Evolutionary conservation across 2,113 vertebrate genomes (phyloP), one percentile per base, ranked within the genome.

Genomic region (Hemicordylus capensis): DNA sequence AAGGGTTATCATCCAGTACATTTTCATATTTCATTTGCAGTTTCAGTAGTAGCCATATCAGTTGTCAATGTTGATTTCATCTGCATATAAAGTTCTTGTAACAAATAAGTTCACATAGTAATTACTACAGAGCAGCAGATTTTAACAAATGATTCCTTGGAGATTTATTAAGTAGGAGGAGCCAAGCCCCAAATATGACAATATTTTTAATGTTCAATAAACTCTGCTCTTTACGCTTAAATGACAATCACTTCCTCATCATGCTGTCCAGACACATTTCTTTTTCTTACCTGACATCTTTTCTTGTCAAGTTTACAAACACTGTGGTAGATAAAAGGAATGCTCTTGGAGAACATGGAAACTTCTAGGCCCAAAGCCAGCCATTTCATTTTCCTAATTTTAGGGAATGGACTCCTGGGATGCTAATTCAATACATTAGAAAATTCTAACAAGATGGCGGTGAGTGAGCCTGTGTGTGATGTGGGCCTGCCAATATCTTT

Each of bases 151-250:
- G 56, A 74, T 93, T 95, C 93, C 89, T 93, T 90, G 69, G 90
- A 90, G 95, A 85, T 91, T 94, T 93, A 61, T 82, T 89, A 93
- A 93, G 85, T 83, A 89, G 84, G 93, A 90, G 92, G 95, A 95
- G 95, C 96, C 28, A 92, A 94, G 93, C 93, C 92, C 77, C 63
- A 93, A 90, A 94, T 93, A 93, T 93, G 91, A 92, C 93, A 93
- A 83, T 88, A 91, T 91, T 95, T 95, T 89, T 92, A 75, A 90
- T 85, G 87, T 83, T 92, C 63, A 76, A 91, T 94, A 94, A 91
- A 93, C 90, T 93, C 76, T 85, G 88, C 84, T 87, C 90, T 87
- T 83, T 89, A 88, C 73, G 89, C 79, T 76, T 86, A 90, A 85
- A 90, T 94, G 95, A 94, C 93, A 93, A 90, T 83, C 85, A 67